These are phyloP conservation scores for Benthosema pterotum DNA, from an alignment of 2,797 vertebrate species.

Conservation along the genomic window DNA sequence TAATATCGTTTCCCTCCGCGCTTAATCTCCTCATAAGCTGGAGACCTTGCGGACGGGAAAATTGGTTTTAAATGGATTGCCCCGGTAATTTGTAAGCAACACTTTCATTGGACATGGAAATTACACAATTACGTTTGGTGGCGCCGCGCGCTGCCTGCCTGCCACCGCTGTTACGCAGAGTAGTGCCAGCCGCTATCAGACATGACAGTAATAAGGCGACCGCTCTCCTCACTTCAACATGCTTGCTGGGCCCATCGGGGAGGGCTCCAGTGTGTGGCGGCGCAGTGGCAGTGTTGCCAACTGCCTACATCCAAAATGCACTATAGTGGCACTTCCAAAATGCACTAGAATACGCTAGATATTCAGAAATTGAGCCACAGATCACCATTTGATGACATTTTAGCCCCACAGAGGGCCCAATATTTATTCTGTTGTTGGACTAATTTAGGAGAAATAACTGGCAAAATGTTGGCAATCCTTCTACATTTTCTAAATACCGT, in stretches of 20 bases:
- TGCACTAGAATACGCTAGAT: too few relatives aligned
- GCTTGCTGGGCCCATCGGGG: constrained; percentile 66
- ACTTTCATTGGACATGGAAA: constrained; percentile 79
- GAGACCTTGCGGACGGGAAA: constrained; percentile 66
- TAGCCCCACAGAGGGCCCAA: too few relatives aligned
- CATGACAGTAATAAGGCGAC: constrained; percentile 75
- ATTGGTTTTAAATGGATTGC: constrained; percentile 78
- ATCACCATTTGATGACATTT: too few relatives aligned
- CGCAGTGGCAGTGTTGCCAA: too few relatives aligned
- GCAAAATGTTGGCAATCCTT: too few relatives aligned
- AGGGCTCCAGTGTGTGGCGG: constrained; percentile 72
- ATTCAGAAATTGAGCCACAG: too few relatives aligned
- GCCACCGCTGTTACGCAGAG: constrained; percentile 68
- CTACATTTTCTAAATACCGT: too few relatives aligned
- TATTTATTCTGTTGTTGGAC: too few relatives aligned
- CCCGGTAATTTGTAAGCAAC: constrained; percentile 78
- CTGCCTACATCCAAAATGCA: too few relatives aligned
- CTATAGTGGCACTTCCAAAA: too few relatives aligned
- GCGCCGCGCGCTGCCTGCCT: constrained; percentile 46
- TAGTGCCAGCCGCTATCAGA: constrained; percentile 66
- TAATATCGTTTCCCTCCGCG: constrained; percentile 65
- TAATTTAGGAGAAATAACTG: too few relatives aligned
- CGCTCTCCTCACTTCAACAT: constrained; percentile 54
- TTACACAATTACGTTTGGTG: constrained; percentile 76
- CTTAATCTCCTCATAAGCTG: constrained; percentile 69